Conservation (phyloP, 2,888 invertebrate species). For the Melieria picta region DNA sequence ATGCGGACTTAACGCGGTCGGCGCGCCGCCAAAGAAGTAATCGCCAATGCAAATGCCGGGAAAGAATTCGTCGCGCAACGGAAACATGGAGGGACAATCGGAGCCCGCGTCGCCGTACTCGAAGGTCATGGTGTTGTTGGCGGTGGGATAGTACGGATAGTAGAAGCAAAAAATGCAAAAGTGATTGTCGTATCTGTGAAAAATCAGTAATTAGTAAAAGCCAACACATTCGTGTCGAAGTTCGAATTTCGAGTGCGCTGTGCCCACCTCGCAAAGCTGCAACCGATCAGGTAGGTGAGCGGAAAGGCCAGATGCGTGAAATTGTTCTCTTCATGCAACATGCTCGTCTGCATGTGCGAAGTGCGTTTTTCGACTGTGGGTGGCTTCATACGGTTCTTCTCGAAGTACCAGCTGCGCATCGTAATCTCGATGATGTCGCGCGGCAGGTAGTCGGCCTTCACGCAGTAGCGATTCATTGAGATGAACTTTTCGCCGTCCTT, state of each 20-base stretch:
- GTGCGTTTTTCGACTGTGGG: background rate
- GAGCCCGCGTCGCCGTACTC: background rate
- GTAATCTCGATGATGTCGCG: conserved; percentile 8
- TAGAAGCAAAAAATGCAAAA: conserved; percentile 25
- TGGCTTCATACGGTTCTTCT: conserved; percentile 4
- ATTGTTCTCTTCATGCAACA: conserved; percentile 11
- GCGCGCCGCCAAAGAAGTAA: background rate
- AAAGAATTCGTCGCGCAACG: background rate
- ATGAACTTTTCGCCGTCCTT: background rate
- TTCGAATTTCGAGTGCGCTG: background rate
- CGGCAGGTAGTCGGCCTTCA: background rate
- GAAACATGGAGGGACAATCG: conserved; percentile 4
- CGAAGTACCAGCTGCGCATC: conserved; percentile 13
- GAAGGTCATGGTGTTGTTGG: background rate
- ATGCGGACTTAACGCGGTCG: background rate
- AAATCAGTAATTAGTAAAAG: background rate
- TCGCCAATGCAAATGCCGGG: background rate
- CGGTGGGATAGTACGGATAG: conserved; percentile 2
- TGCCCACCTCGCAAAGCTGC: conserved; percentile 18
- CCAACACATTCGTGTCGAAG: background rate
- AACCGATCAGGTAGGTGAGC: conserved; percentile 1
- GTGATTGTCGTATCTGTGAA: conserved; percentile 1
- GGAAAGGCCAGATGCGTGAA: conserved; percentile 21
- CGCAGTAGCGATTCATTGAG: conserved; percentile 15
- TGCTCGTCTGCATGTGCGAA: background rate